Conservation (phyloP, 2,113 vertebrate species). For the Proteles cristata region DNA sequence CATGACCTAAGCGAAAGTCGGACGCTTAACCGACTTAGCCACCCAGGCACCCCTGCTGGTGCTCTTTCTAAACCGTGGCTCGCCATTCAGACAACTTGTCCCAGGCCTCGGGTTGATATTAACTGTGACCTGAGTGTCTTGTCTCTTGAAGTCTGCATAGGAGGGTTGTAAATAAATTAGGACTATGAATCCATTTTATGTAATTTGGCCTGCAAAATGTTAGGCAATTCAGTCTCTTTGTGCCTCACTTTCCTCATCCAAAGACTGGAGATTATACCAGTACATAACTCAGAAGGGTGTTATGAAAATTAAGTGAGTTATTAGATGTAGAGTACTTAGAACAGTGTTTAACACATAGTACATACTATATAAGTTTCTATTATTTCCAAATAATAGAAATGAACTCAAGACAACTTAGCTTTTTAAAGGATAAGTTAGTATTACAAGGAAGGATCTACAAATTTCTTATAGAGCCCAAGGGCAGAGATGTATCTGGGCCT, state of each 20-base stretch:
- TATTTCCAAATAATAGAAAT: conserved; percentile 32
- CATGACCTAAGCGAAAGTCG: too few relatives aligned
- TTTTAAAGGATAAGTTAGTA: neutral
- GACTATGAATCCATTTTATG: neutral
- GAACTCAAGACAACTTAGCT: neutral
- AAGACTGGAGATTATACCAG: neutral
- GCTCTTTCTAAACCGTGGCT: neutral
- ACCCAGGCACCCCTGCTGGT: too few relatives aligned
- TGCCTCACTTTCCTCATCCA: neutral
- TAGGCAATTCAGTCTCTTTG: neutral
- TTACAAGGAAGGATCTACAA: neutral
- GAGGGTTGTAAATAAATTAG: neutral
- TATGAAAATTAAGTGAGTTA: conserved; percentile 28
- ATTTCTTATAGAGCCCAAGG: neutral
- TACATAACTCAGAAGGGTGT: neutral
- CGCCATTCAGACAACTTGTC: neutral
- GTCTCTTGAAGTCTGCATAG: neutral
- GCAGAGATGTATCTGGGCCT: neutral
- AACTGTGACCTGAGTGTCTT: neutral
- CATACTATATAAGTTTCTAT: neutral
- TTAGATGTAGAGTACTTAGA: neutral
- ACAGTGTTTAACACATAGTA: neutral
- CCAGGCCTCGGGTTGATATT: neutral
- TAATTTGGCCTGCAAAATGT: neutral
- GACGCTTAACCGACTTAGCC: too few relatives aligned